Conservation (phyloP, 2,888 invertebrate genomes). For the Hanleya hanleyi region DNA sequence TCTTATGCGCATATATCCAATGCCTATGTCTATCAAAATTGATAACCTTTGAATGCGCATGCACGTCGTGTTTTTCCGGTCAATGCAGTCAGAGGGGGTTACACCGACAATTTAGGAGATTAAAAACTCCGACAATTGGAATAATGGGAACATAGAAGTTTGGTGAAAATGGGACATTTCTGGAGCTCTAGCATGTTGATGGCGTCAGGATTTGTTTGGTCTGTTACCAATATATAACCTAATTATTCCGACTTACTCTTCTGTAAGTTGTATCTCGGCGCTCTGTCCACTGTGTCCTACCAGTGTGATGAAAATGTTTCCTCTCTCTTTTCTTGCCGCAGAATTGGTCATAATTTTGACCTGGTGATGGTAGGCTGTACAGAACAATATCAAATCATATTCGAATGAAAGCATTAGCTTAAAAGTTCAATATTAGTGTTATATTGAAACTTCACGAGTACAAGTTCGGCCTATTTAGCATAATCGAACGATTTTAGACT, state of each 20-base stretch:
- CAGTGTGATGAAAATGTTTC: slow-evolving; percentile 45
- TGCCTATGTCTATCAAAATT: too few species aligned
- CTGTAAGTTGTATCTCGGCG: slow-evolving; percentile 37
- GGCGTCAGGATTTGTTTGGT: background rate
- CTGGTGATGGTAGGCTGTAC: slow-evolving; percentile 85
- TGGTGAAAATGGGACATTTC: too few species aligned
- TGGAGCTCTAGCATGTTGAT: too few species aligned
- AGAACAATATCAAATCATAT: background rate
- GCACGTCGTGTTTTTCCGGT: too few species aligned
- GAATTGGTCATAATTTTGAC: slow-evolving; percentile 80
- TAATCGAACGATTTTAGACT: too few species aligned
- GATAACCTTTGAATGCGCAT: too few species aligned
- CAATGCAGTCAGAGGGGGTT: too few species aligned
- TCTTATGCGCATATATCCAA: too few species aligned
- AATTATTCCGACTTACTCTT: slow-evolving; percentile 38
- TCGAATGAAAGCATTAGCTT: slow-evolving; percentile 12
- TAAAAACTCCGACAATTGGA: too few species aligned
- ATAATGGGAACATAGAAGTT: too few species aligned
- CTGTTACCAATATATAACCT: background rate
- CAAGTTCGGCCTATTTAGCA: background rate
- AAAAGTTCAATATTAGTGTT: background rate
- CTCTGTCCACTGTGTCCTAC: slow-evolving; percentile 47
- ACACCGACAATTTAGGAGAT: too few species aligned
- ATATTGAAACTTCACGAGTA: background rate
- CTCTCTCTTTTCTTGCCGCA: slow-evolving; percentile 41